Percentiles rank a stretch among this genome's conserved stretches.
Evolutionary conservation across 2,113 vertebrate species (phyloP).

Genomic region (Opisthocomus hoazin): DNA sequence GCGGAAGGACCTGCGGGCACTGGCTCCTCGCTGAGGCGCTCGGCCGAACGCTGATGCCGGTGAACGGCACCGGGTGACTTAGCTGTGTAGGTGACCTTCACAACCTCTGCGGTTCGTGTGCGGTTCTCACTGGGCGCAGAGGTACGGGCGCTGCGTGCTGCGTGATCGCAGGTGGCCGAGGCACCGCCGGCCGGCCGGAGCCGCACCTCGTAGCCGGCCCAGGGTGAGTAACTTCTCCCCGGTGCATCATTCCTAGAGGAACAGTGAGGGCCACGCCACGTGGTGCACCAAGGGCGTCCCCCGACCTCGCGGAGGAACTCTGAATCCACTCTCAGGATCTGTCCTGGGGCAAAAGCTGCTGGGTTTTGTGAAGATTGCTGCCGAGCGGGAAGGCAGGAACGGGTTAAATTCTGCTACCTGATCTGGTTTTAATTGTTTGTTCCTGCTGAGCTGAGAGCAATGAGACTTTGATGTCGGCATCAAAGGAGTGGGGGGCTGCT

Average conservation of each 20-base stretch:
- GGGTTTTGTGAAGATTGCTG: not conserved
- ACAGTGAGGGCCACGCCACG: not conserved
- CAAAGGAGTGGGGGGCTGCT: not conserved
- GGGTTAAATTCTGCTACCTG: not conserved
- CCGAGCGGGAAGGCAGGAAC: not conserved
- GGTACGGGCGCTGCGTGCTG: rapidly evolving
- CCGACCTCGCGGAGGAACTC: not conserved
- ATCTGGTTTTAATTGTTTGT: conserved; percentile 6
- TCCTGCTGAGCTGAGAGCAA: not conserved
- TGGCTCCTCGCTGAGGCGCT: not conserved
- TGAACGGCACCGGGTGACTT: not conserved
- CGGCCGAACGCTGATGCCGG: not conserved
- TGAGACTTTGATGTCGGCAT: conserved; percentile 34
- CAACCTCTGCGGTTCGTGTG: too few relatives aligned
- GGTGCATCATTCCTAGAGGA: not conserved
- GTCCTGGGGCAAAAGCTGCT: not conserved
- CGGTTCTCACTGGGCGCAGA: not conserved
- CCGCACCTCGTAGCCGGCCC: not conserved
- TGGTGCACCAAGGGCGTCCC: not conserved
- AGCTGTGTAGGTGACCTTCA: not conserved
- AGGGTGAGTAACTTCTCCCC: not conserved
- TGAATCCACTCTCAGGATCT: not conserved
- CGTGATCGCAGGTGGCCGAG: not conserved
- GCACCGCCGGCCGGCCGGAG: not conserved
- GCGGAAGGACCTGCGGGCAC: rapidly evolving